Percentiles rank a stretch among this genome's conserved stretches.
Evolutionary conservation across 2,888 invertebrate species (phyloP).

Genomic region (Caenorhabditis japonica): DNA sequence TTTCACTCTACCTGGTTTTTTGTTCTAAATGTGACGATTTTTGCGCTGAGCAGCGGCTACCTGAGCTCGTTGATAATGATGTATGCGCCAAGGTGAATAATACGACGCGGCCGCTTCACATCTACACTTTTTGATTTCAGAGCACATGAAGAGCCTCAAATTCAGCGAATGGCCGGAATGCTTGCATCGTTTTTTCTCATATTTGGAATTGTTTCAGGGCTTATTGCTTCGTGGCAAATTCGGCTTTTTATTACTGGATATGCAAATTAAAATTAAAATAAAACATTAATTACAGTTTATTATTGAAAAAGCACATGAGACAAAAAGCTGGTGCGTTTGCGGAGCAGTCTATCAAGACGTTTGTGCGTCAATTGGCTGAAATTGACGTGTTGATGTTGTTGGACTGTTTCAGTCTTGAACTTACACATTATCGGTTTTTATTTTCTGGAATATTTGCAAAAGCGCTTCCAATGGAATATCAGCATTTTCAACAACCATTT

Average conservation of each 20-base stretch:
- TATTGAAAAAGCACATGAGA: neutral
- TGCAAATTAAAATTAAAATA: neutral
- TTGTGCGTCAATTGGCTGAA: conserved; percentile 5
- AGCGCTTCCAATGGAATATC: neutral
- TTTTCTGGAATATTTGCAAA: neutral
- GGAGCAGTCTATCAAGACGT: neutral
- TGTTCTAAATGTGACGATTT: conserved; percentile 80
- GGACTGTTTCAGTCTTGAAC: neutral
- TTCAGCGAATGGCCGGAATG: conserved; percentile 45
- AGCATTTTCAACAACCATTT: neutral
- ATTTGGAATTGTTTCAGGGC: conserved; percentile 42
- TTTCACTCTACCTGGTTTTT: conserved; percentile 83
- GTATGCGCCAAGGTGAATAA: conserved; percentile 86
- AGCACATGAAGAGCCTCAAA: conserved; percentile 27
- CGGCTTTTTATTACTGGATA: conserved; percentile 29
- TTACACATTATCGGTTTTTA: neutral
- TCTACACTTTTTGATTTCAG: neutral
- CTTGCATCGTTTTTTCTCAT: conserved; percentile 44
- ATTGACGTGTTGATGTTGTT: neutral
- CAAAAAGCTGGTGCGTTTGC: conserved; percentile 3
- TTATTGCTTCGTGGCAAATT: conserved; percentile 43
- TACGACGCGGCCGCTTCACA: no score
- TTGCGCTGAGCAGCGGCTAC: conserved; percentile 93
- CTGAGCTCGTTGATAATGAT: conserved; percentile 92
- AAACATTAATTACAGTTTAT: neutral